Evolutionary conservation across 2,797 vertebrate species (phyloP).

Genomic region (Tinamus major): DNA sequence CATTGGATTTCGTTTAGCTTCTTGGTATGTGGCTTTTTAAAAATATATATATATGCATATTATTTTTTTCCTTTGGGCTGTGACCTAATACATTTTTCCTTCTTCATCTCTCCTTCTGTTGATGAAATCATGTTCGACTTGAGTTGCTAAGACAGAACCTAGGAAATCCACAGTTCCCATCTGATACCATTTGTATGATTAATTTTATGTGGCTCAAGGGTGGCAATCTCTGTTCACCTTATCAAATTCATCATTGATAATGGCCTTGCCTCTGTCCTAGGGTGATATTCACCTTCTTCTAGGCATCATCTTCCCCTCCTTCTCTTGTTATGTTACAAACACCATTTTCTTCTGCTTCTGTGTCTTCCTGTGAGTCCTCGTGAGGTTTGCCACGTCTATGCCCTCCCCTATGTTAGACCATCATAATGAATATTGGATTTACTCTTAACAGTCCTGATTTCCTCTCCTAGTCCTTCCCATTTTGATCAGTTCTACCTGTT

Average conservation of each 20-base stretch:
- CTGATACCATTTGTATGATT: background rate
- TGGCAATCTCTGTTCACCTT: background rate
- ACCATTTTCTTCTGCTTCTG: background rate
- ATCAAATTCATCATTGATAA: background rate
- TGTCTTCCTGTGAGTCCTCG: background rate
- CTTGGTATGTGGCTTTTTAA: background rate
- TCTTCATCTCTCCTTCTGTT: background rate
- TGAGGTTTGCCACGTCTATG: background rate
- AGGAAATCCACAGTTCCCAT: background rate
- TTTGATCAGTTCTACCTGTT: background rate
- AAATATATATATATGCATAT: too few relatives aligned
- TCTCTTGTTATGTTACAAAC: background rate
- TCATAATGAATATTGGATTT: background rate
- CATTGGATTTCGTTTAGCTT: conserved; percentile 43
- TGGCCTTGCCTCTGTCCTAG: background rate
- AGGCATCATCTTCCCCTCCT: background rate
- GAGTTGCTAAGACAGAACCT: background rate
- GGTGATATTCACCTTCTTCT: background rate
- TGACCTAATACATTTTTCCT: background rate
- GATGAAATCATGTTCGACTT: background rate
- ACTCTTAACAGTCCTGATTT: background rate
- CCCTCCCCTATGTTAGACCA: background rate
- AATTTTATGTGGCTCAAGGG: background rate
- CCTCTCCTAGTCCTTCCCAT: background rate
- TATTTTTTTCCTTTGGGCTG: background rate